Evolutionary conservation across 2,113 vertebrate genomes (phyloP).

Genomic region (Pardalotus punctatus): DNA sequence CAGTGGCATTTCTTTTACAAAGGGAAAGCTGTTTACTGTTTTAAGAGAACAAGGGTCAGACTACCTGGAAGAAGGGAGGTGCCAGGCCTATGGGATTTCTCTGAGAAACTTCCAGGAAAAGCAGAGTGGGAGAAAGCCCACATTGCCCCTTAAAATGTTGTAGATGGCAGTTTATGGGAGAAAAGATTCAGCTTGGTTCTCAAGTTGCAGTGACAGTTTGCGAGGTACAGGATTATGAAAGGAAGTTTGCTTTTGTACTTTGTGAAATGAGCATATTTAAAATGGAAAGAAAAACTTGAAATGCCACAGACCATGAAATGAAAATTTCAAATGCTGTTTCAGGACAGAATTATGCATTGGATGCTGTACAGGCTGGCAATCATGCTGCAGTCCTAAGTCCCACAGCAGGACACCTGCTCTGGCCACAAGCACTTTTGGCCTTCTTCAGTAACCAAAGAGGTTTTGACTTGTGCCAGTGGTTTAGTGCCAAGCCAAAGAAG

Average conservation of each 20-base stretch:
- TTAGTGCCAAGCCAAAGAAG: neutral
- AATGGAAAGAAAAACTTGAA: slow-evolving; percentile 18
- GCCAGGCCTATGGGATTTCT: neutral
- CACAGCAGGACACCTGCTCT: neutral
- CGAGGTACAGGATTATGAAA: neutral
- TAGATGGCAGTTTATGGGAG: neutral
- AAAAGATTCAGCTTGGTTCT: neutral
- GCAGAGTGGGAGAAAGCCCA: neutral
- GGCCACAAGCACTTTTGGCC: neutral
- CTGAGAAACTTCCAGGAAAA: neutral
- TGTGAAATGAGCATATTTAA: slow-evolving; percentile 12
- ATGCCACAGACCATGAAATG: slow-evolving; percentile 38
- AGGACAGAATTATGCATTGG: neutral
- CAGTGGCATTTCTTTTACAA: neutral
- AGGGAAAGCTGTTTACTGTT: neutral
- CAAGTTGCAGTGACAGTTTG: neutral
- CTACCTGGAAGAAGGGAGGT: neutral
- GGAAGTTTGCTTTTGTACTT: slow-evolving; percentile 34
- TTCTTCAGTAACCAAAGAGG: fast-evolving
- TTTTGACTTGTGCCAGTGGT: neutral
- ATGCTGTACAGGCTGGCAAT: neutral
- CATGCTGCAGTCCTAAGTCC: neutral
- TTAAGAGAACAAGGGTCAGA: neutral
- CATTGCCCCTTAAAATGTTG: neutral
- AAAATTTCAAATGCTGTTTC: slow-evolving; percentile 1